phyloP scores from a whole-genome alignment of 2,113 vertebrate species.

The Psittacara wagleri region DNA sequence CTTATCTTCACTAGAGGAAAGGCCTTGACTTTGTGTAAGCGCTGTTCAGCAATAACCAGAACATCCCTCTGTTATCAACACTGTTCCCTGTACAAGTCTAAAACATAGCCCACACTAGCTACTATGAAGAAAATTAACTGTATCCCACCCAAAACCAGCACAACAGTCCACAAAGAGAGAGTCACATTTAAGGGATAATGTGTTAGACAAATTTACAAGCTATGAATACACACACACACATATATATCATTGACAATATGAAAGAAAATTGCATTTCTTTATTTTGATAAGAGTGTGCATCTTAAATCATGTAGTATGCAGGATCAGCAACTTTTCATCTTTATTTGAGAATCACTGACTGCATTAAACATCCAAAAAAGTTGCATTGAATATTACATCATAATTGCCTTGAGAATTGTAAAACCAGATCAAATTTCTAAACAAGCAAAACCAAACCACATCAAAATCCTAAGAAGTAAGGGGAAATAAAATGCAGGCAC shows the following conservation, averaged over 20 bases:
- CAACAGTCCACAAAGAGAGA: not conserved
- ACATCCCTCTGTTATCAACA: not conserved
- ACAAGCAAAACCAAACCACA: not conserved
- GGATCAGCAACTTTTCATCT: not conserved
- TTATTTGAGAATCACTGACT: not conserved
- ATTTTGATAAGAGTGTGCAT: not conserved
- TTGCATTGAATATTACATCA: not conserved
- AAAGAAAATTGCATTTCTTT: not conserved
- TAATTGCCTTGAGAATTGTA: not conserved
- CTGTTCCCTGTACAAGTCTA: not conserved
- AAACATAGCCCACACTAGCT: not conserved
- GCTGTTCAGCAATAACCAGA: not conserved
- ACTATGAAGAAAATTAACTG: not conserved
- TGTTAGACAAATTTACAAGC: not conserved
- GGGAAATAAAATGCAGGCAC: not conserved
- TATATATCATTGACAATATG: not conserved
- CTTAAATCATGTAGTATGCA: not conserved
- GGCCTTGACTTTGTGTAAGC: rapidly evolving
- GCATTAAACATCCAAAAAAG: not conserved
- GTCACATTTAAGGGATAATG: not conserved
- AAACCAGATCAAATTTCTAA: not conserved
- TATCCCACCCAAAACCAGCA: not conserved
- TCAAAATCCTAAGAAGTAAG: not conserved
- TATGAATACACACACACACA: not conserved
- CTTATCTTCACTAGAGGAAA: not conserved